Conservation (phyloP, 1,140 invertebrate genomes). For the Euschistus heros region DNA sequence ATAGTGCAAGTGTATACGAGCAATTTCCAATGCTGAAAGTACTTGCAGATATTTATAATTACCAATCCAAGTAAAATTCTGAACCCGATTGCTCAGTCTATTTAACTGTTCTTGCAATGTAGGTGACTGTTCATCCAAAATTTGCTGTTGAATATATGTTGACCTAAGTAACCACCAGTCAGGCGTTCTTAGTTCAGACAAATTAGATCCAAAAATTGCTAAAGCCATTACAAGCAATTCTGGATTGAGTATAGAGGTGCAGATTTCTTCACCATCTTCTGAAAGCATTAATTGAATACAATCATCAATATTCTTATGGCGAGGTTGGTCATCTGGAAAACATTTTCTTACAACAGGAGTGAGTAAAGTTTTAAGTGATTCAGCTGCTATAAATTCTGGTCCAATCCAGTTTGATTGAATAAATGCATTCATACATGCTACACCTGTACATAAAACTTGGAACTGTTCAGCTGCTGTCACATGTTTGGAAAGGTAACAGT, state of each 20-base stretch:
- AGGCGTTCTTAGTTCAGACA: conserved; percentile 38
- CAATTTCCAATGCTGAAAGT: conserved; percentile 62
- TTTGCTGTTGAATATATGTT: conserved; percentile 58
- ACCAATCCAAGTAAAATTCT: conserved; percentile 36
- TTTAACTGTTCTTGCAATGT: conserved; percentile 51
- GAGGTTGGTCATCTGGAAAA: conserved; percentile 23
- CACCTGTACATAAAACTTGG: conserved; percentile 39
- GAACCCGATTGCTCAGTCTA: conserved; percentile 42
- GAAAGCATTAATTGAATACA: conserved; percentile 35
- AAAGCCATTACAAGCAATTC: conserved; percentile 55
- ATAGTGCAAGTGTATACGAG: conserved; percentile 61
- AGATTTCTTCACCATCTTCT: conserved; percentile 47
- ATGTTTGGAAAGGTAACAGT: not conserved
- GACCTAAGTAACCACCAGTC: conserved; percentile 65
- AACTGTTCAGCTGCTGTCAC: conserved; percentile 8
- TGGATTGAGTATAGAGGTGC: conserved; percentile 39
- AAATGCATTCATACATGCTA: conserved; percentile 56
- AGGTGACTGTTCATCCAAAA: conserved; percentile 59
- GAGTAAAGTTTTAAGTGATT: conserved; percentile 22
- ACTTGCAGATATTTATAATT: conserved; percentile 42
- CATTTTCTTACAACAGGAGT: conserved; percentile 20
- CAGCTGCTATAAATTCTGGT: conserved; percentile 38
- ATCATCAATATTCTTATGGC: conserved; percentile 32
- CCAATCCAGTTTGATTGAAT: conserved; percentile 73
- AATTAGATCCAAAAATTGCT: conserved; percentile 47